Conservation (phyloP, 1,140 invertebrate genomes). For the Aphelinus atriplicis region DNA sequence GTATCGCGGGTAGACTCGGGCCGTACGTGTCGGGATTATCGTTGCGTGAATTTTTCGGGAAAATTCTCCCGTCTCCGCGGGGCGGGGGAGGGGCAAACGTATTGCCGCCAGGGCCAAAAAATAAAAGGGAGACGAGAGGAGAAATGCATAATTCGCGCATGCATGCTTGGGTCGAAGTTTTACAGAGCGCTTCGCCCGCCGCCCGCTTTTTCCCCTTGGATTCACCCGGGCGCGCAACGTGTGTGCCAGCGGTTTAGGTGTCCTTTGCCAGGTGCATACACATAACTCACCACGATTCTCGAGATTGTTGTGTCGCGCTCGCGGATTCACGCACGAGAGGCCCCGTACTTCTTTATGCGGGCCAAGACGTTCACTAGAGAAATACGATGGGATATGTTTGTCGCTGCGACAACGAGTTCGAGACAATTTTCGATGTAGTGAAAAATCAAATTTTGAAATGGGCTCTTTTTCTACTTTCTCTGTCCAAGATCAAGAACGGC, state of each 20-base stretch:
- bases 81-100: too few relatives aligned
- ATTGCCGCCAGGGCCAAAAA: too few relatives aligned
- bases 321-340: background rate
- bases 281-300: slow-evolving; percentile 4
- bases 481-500: too few relatives aligned
- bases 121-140: background rate
- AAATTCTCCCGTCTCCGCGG: too few relatives aligned
- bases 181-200: background rate
- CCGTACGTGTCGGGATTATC: too few relatives aligned
- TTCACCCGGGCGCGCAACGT: background rate
- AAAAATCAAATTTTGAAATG: too few relatives aligned
- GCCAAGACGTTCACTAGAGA: background rate
- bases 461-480: too few relatives aligned
- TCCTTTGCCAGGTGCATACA: background rate
- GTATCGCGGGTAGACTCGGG: too few relatives aligned
- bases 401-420: too few relatives aligned
- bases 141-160: background rate
- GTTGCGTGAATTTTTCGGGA: too few relatives aligned
- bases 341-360: background rate
- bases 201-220: background rate
- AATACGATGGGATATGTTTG: too few relatives aligned
- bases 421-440: too few relatives aligned
- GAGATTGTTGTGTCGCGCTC: slow-evolving; percentile 9
- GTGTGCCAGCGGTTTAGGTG: slow-evolving; percentile 5
- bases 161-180: background rate